A percentile compares a stretch with the other conserved stretches of the same genome.
phyloP scores from a whole-genome alignment of 2,888 invertebrate species.

The Cryptophagus acutangulus region DNA sequence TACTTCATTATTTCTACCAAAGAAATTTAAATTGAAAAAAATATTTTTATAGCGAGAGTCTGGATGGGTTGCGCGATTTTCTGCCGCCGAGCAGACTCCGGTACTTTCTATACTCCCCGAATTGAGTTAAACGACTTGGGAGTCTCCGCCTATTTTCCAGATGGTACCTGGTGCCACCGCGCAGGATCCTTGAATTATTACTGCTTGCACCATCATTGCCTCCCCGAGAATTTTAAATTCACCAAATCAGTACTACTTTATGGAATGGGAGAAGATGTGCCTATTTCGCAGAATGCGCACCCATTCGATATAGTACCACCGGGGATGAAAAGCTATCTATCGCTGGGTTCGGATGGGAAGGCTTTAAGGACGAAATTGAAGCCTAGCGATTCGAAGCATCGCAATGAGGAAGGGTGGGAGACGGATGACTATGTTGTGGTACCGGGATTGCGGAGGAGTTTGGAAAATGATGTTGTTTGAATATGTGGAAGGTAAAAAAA shows the following conservation, averaged over 20 bases:
- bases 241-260: constrained; percentile 53
- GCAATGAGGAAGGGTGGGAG: constrained; percentile 60
- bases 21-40: background rate
- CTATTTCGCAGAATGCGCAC: constrained; percentile 62
- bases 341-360: constrained; percentile 56
- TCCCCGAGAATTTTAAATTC: constrained; percentile 66
- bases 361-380: constrained; percentile 58
- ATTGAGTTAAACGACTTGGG: constrained; percentile 71
- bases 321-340: constrained; percentile 56
- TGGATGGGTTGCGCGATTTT: constrained; percentile 80
- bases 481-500: no score
- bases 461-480: no score
- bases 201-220: constrained; percentile 69
- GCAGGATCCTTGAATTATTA: constrained; percentile 61
- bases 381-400: constrained; percentile 50
- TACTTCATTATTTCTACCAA: background rate
- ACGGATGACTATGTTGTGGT: constrained; percentile 64
- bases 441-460: constrained; percentile 30
- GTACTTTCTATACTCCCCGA: constrained; percentile 69
- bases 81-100: constrained; percentile 61
- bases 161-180: constrained; percentile 75
- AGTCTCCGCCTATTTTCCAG: constrained; percentile 70
- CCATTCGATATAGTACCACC: constrained; percentile 48
- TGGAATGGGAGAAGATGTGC: constrained; percentile 53
- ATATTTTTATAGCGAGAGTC: constrained; percentile 52